Base-by-base conservation (phyloP, 2,113 vertebrate genomes). In the Rousettus leschenaultii region DNA sequence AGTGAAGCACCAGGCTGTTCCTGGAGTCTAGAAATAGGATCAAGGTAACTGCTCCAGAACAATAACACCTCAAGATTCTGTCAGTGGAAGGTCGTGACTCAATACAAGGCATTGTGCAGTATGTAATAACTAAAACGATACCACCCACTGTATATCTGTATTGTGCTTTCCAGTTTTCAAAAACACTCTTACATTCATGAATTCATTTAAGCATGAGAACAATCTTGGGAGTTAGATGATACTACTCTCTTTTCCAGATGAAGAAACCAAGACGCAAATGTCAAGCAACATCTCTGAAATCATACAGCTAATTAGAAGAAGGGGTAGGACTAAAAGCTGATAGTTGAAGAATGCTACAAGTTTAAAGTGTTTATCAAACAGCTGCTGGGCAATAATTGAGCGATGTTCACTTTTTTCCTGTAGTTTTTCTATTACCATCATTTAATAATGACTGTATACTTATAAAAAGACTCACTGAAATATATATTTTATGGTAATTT, bases 1-100 rank as follows among this genome's bases (percentile, higher is more conserved):
- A 93, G 75, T 87, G 86, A 95, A 82, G 90, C 74, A 93, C 77
- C 78, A 95, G 94, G 16, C 78, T 91, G 83, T 61, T 61, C 48
- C 66, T 86, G 61, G 66, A 68, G 77, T 82, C 95, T 40, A 85
- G 80, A 92, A 95, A 85, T 38, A 91, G 93, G 83, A 95, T 86
- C 71, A 82, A 21, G 87, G 43, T 85, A 88, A 93, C 70, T 80
- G 86, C 66, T 87, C 88, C 21, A 87, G 75, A 92, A 91, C 2
- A 38, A 5, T 7, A 28, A 65, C 22, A 85, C 16, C 43, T 61
- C 59, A 38, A 65, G 55, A 75, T 51, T 82, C 35, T 63, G 53
- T 55, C 63, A 84, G 7, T 40, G 70, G 73, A 91, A 86, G 68
- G 26, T 51, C 9, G 33, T 21, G 66, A 43, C 57, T 90, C 43